Evolutionary conservation across 1,140 invertebrate species (phyloP).

Genomic region (Scaptomyza pallida): DNA sequence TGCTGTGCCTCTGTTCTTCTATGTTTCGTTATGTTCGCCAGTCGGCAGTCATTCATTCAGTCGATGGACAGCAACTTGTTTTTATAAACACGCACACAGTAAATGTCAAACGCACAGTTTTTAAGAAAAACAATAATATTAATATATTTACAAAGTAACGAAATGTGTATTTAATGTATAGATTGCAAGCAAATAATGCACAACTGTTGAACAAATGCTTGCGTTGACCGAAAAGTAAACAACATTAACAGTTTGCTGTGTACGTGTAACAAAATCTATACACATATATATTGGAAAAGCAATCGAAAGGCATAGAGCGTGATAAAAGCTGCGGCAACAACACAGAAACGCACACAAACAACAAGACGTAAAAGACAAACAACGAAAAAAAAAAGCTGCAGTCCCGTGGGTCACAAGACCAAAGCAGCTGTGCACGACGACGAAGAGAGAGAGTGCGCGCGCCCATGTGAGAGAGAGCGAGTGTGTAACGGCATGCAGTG

Average conservation of each 20-base stretch:
- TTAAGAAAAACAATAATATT: slow-evolving; percentile 2
- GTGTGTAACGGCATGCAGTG: slow-evolving; percentile 31
- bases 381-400: slow-evolving; percentile 41
- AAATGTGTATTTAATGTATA: slow-evolving; percentile 1
- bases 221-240: slow-evolving; percentile 33
- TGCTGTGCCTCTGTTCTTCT: slow-evolving; percentile 44
- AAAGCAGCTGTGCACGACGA: slow-evolving; percentile 36
- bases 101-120: slow-evolving; percentile 5
- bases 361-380: slow-evolving; percentile 25
- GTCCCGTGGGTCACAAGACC: slow-evolving; percentile 74
- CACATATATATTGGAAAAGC: slow-evolving; percentile 50
- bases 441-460: slow-evolving; percentile 20
- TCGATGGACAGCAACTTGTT: slow-evolving; percentile 73
- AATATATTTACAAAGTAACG: not conserved
- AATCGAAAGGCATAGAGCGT: slow-evolving; percentile 61
- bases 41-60: slow-evolving; percentile 54
- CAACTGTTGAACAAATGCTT: slow-evolving; percentile 10
- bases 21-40: slow-evolving; percentile 41
- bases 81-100: slow-evolving; percentile 43
- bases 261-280: slow-evolving; percentile 51
- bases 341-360: slow-evolving; percentile 56
- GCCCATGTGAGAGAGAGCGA: not conserved
- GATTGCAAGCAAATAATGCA: not conserved
- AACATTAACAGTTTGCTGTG: slow-evolving; percentile 42
- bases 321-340: slow-evolving; percentile 75